Base-by-base conservation (phyloP, 2,888 invertebrate species). In the Cartodere bifasciata region DNA sequence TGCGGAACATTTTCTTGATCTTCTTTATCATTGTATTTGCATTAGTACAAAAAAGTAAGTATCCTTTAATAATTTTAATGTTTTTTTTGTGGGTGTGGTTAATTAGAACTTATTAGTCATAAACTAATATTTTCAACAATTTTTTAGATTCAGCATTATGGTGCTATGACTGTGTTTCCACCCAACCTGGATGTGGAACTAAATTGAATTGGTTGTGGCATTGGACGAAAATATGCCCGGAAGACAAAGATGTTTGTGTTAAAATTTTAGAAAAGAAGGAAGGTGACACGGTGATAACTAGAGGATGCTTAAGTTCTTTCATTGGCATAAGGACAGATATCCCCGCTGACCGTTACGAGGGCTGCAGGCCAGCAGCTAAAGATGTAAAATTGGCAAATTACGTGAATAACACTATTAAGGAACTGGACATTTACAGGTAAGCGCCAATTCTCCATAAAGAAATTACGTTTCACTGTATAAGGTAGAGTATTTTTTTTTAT, bases 311-410 rank as follows among this genome's bases (percentile, higher is more conserved):
- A 23, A 90, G 88, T 51, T 72, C 78, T 21, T 63, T 90, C 34
- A 70, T 71, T 50, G 75, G 71, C 20, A 72, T 83, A 43, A 67
- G 90, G 31, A 83, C 78, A 3, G 91, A 91, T 48, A 82, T 91
- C 45, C 90, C 90, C 4, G 85, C 88, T 0, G 90, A 91, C 55
- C 81, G 78, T 36, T 91, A 90, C 53, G 90, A 91, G 61, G 91
- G 91, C 0, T 91, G 90, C 48, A 68, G 88, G 32, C 68, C 75
- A 5, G 82, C 86, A 13, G 79, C 85, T 1, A 70, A 70, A 45
- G 86, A 90, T 58, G 67, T 78, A 2, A 77, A 75, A 44, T 58
- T 90, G 36, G 87, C 76, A 1, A 76, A 90, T 55, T 90, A 87
- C 57, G 88, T 88, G 1, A 87, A 87, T 52, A 87, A 87, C 53